Base-by-base conservation (phyloP, 2,113 vertebrate species). In the Vanacampus margaritifer region DNA sequence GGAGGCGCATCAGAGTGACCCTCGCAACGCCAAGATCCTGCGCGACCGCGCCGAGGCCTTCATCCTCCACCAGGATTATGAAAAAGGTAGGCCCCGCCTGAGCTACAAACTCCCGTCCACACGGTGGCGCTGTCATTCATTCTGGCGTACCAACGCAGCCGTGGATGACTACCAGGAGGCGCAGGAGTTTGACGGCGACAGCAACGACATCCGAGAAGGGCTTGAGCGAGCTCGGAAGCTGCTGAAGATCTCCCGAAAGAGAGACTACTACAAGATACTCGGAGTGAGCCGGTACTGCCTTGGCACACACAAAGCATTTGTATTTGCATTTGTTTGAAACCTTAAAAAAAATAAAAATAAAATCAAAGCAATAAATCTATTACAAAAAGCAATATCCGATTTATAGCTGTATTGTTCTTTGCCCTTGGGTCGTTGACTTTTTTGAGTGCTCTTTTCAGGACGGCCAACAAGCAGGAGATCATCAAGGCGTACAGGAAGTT, bases 251-350 rank as follows among this genome's bases (percentile, higher is more conserved):
- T 94, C 93, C 2, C 90, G 84, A 1, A 94, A 94, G 79, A 87
- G 93, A 50, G 93, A 94, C 58, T 94, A 94, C 79, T 94, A 94
- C 75, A 94, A 94, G 81, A 94, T 94, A 78, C 86, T 94, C 1
- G 83, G 91, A 0, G 90, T 90, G 24, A 60, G 68, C 78, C 88
- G 90, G 83, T 87, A 81, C 50, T 8, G 23, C 7, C 39, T 14
- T 35, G 14, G 1, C 41, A 43, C 16, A 6, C 43, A 16, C 43
- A 19, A 5, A 46, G 1, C 23, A n/a, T 10, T 37, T 10, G 5
- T 0, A 35, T 58, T 32, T 19, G 0, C 41, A 32, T 64, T n/a
- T n/a, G n/a, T n/a, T n/a, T n/a, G n/a, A n/a, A n/a, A n/a, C n/a
- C n/a, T n/a, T n/a, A n/a, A n/a, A n/a, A n/a, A n/a, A n/a, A n/a